Evolutionary conservation across 2,113 vertebrate genomes (phyloP), one percentile per base, ranked within the genome.

Genomic region (Limnothrissa miodon): DNA sequence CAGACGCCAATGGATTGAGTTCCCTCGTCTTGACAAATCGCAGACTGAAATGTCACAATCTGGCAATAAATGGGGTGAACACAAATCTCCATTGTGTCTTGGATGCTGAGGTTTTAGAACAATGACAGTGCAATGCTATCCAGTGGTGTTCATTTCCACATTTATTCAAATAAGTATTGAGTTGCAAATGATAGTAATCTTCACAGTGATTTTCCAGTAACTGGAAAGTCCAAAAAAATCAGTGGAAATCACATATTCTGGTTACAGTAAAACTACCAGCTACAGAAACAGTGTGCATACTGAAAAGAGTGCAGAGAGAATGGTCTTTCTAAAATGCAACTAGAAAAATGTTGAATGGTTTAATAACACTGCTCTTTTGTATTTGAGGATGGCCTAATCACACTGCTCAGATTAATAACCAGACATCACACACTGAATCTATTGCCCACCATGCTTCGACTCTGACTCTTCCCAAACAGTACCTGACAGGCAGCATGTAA

Each of bases 51-150:
- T 89, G 84, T 91, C 90, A 88, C 84, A 90, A 89, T 88, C 74
- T 59, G 45, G 79, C 86, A 59, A 87, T 85, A 89, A 90, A 87
- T 84, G 13, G 39, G 80, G 39, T 85, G 82, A 92, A 92, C 87
- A 87, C 81, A 86, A n/a, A 91, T 89, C 86, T 87, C 80, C 80
- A 82, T 80, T 92, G 84, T 89, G 74, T 87, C 82, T 48, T 45
- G 78, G 56, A 74, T 36, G 33, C 66, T 74, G 86, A 39, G 84
- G 36, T 46, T 82, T 81, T 39, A 85, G 83, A 39, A 88, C 83
- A 86, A 51, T 83, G 74, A 3, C 5, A 59, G 56, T 45, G 83
- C 82, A 84, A 84, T 81, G 51, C 15, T 39, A 59, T 46, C 86
- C 70, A 83, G 80, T 82, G 80, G 46, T 82, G 83, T 86, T 84